Percentiles rank a stretch among this genome's conserved stretches.
Conservation (phyloP, 2,113 vertebrate species). For the Siniperca knerii region DNA sequence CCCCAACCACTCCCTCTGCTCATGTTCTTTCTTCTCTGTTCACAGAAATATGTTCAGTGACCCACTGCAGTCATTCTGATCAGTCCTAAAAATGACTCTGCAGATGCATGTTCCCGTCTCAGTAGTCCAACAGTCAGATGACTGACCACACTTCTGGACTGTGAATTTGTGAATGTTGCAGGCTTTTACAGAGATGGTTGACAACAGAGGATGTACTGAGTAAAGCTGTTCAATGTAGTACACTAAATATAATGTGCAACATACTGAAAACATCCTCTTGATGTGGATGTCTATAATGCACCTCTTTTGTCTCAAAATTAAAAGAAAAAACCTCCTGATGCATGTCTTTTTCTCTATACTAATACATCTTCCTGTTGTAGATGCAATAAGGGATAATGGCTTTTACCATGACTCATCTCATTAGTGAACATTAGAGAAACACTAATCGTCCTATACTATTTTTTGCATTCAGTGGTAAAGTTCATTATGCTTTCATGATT, state of each 20-base stretch:
- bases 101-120: slow-evolving; percentile 47
- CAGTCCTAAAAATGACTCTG: slow-evolving; percentile 45
- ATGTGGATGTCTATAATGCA: neutral
- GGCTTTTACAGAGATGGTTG: slow-evolving; percentile 1
- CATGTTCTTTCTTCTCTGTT: slow-evolving; percentile 40
- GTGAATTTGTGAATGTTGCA: slow-evolving; percentile 32
- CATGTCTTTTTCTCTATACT: neutral
- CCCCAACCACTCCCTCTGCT: neutral
- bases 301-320: slow-evolving; percentile 3
- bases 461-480: neutral
- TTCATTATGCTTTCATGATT: slow-evolving; percentile 26
- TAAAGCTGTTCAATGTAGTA: slow-evolving; percentile 13
- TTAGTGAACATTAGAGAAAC: slow-evolving; percentile 32
- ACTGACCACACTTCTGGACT: slow-evolving; percentile 23
- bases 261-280: neutral
- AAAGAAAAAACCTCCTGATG: slow-evolving; percentile 1
- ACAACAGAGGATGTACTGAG: slow-evolving; percentile 10
- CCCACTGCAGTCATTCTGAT: slow-evolving; percentile 49
- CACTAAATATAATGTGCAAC: neutral
- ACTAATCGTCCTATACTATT: slow-evolving; percentile 8
- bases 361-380: slow-evolving; percentile 11
- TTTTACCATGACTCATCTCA: slow-evolving; percentile 55
- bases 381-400: slow-evolving; percentile 32
- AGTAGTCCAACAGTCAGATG: slow-evolving; percentile 35
- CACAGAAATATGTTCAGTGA: slow-evolving; percentile 54